Evolutionary conservation across 2,113 vertebrate species (phyloP).

Genomic region (Tachuris rubrigastra): DNA sequence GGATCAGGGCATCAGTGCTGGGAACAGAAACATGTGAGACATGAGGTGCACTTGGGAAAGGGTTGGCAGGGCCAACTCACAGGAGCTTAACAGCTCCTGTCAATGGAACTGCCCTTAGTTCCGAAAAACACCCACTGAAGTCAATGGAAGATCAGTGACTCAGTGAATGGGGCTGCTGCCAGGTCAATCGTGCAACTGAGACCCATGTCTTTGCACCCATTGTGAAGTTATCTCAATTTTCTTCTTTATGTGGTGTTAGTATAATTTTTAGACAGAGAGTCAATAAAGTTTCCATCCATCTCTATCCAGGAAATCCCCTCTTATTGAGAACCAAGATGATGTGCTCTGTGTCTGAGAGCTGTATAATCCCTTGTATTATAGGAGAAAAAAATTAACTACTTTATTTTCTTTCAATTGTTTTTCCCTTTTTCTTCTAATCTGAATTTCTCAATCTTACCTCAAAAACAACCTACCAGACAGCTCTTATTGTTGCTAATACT

Average conservation of each 20-base stretch:
- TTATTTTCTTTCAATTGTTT: background rate
- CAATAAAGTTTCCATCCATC: background rate
- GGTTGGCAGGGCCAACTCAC: background rate
- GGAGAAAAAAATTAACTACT: background rate
- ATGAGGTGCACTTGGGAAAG: background rate
- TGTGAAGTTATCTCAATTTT: background rate
- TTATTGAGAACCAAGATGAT: background rate
- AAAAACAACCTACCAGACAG: background rate
- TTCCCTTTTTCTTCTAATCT: background rate
- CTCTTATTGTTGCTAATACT: background rate
- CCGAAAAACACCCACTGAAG: background rate
- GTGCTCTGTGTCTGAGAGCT: background rate
- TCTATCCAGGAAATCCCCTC: background rate
- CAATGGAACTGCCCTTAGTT: background rate
- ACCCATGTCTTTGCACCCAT: background rate
- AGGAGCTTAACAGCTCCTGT: background rate
- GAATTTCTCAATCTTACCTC: background rate
- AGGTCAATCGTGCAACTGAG: rapidly evolving
- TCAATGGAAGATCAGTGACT: background rate
- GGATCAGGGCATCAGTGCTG: background rate
- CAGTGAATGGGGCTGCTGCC: background rate
- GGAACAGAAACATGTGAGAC: rapidly evolving
- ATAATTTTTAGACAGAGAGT: background rate
- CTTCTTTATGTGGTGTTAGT: background rate
- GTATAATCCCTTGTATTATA: background rate